A percentile compares a stretch with the other conserved stretches of the same genome.
phyloP scores from a whole-genome alignment of 2,797 vertebrate species.

The Arrhamphus sclerolepis region DNA sequence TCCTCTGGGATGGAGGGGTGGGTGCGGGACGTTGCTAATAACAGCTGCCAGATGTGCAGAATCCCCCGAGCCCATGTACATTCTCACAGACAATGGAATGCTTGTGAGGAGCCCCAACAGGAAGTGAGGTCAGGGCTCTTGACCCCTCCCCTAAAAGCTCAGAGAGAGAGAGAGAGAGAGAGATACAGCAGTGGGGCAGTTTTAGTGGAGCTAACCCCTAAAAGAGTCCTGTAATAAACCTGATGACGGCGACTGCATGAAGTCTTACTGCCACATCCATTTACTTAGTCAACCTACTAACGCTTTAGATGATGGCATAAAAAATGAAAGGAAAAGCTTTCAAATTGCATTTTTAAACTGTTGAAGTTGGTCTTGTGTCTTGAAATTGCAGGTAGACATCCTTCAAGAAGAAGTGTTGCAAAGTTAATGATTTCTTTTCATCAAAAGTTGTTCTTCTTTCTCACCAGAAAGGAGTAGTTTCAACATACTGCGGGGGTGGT shows the following conservation, averaged over 20 bases:
- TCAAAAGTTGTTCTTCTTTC: slow-evolving; percentile 29
- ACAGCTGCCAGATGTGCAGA: slow-evolving; percentile 85
- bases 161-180: slow-evolving; percentile 68
- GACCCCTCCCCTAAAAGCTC: slow-evolving; percentile 74
- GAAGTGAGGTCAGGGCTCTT: slow-evolving; percentile 85
- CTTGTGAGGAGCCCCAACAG: slow-evolving; percentile 83
- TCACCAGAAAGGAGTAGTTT: slow-evolving; percentile 27
- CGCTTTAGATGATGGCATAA: slow-evolving; percentile 12
- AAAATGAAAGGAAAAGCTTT: slow-evolving; percentile 13
- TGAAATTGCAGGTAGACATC: not conserved
- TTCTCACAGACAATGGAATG: slow-evolving; percentile 88
- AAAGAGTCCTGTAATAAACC: slow-evolving; percentile 69
- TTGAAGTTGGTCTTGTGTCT: slow-evolving; percentile 1
- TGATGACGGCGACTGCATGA: slow-evolving; percentile 57
- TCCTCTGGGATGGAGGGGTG: slow-evolving; percentile 30
- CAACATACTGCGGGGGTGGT: slow-evolving; percentile 41
- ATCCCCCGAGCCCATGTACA: slow-evolving; percentile 78
- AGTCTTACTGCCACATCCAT: slow-evolving; percentile 44
- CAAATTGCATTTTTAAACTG: not conserved
- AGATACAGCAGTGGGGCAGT: slow-evolving; percentile 55
- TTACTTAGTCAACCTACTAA: slow-evolving; percentile 32
- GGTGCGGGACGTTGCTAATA: slow-evolving; percentile 75
- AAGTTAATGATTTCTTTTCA: slow-evolving; percentile 6
- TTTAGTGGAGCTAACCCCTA: slow-evolving; percentile 39
- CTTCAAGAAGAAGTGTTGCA: slow-evolving; percentile 17